Conservation (phyloP, 2,113 vertebrate genomes). For the Oncorhynchus kisutch region DNA sequence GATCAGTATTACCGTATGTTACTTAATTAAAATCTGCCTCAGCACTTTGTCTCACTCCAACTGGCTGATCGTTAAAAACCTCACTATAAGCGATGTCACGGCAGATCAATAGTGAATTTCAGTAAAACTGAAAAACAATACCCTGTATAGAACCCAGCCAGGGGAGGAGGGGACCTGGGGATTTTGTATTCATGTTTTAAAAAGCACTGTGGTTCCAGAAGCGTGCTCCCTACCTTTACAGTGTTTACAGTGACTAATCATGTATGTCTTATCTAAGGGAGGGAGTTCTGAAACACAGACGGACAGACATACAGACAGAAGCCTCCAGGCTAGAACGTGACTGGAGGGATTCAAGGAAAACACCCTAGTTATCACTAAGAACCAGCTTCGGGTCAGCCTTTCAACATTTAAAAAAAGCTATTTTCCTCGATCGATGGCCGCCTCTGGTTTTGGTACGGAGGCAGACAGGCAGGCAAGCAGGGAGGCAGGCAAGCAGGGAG, state of each 20-base stretch:
- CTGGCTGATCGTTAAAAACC: constrained; percentile 33
- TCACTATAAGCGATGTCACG: constrained; percentile 6
- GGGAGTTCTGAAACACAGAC: neutral
- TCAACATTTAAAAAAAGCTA: neutral
- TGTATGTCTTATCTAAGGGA: too few species aligned
- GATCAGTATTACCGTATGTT: constrained; percentile 47
- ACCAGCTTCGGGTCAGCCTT: constrained; percentile 5
- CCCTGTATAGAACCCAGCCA: neutral
- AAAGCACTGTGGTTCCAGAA: too few species aligned
- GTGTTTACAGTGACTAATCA: too few species aligned
- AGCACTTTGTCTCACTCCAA: constrained; percentile 46
- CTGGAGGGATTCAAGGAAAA: neutral
- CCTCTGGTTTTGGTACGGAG: neutral
- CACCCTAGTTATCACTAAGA: constrained; percentile 21
- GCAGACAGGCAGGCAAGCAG: neutral
- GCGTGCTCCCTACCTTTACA: too few species aligned
- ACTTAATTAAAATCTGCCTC: constrained; percentile 66
- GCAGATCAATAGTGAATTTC: constrained; percentile 40
- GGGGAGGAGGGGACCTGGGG: neutral
- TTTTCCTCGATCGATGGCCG: neutral
- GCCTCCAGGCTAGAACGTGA: neutral
- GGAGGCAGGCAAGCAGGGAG: neutral
- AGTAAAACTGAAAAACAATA: constrained; percentile 27
- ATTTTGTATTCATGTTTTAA: neutral
- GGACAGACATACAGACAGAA: neutral